Evolutionary conservation across 2,888 invertebrate species (phyloP).

Genomic region (Synergus itoensis): DNA sequence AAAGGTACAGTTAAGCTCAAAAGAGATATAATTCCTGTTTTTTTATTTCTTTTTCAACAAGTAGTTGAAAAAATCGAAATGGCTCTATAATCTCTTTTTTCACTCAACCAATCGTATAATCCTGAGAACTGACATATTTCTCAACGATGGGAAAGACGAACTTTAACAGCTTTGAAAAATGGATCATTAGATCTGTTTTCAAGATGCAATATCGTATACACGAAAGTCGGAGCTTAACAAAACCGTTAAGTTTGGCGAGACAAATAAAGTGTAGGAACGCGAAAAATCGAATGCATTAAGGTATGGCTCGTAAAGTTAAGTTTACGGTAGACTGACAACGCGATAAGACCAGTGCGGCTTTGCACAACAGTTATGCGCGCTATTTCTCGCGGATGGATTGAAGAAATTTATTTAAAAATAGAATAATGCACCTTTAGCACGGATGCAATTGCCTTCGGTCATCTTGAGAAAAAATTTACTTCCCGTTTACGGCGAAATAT

Average conservation of each 20-base stretch:
- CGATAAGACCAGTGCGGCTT: slow-evolving; percentile 63
- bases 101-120: neutral
- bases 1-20: too few relatives aligned
- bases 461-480: too few relatives aligned
- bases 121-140: neutral
- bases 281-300: slow-evolving; percentile 60
- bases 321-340: slow-evolving; percentile 71
- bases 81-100: too few relatives aligned
- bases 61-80: too few relatives aligned
- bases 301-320: slow-evolving; percentile 65
- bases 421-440: neutral
- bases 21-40: too few relatives aligned
- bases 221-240: slow-evolving; percentile 49
- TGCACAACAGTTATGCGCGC: slow-evolving; percentile 69
- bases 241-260: slow-evolving; percentile 67
- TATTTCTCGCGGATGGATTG: slow-evolving; percentile 61
- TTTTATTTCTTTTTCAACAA: too few relatives aligned
- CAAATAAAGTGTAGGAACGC: slow-evolving; percentile 65
- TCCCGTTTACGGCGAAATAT: neutral
- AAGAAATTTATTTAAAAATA: slow-evolving; percentile 38
- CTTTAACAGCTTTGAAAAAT: slow-evolving; percentile 45
- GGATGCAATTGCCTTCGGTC: too few relatives aligned
- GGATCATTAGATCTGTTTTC: slow-evolving; percentile 51
- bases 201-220: slow-evolving; percentile 50
- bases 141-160: neutral